Evolutionary conservation across 1,140 invertebrate genomes (phyloP).

Genomic region (Camponotus vicinus): DNA sequence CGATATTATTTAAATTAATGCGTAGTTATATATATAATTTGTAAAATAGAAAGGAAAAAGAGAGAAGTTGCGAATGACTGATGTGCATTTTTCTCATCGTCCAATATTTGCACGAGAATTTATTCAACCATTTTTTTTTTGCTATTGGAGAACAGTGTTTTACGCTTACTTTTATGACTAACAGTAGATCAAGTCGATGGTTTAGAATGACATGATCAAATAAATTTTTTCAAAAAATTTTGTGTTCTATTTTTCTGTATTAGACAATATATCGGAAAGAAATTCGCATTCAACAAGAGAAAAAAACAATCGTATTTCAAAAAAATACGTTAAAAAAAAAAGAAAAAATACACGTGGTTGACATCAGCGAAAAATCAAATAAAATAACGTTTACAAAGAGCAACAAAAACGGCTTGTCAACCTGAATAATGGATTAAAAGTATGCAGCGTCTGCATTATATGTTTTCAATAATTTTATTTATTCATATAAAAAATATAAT

Average conservation of each 20-base stretch:
- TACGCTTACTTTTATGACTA: neutral
- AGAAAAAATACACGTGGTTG: neutral
- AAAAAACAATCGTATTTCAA: neutral
- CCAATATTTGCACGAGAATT: conserved; percentile 30
- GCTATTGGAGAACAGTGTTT: conserved; percentile 16
- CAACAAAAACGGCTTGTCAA: neutral
- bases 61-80: neutral
- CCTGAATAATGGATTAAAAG: neutral
- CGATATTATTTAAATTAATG: neutral
- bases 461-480: neutral
- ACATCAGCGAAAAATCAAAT: neutral
- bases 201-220: neutral
- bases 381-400: conserved; percentile 28
- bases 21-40: neutral
- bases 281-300: conserved; percentile 19
- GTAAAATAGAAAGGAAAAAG: neutral
- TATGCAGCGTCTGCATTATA: neutral
- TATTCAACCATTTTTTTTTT: conserved; percentile 23
- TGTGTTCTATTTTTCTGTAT: neutral
- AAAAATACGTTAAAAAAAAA: conserved; percentile 16
- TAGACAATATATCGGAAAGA: conserved; percentile 20
- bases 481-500: neutral
- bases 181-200: neutral
- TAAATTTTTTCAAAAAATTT: conserved; percentile 22
- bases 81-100: conserved; percentile 12